phyloP scores from a whole-genome alignment of 2,797 vertebrate genomes.

The Girardinus metallicus region DNA sequence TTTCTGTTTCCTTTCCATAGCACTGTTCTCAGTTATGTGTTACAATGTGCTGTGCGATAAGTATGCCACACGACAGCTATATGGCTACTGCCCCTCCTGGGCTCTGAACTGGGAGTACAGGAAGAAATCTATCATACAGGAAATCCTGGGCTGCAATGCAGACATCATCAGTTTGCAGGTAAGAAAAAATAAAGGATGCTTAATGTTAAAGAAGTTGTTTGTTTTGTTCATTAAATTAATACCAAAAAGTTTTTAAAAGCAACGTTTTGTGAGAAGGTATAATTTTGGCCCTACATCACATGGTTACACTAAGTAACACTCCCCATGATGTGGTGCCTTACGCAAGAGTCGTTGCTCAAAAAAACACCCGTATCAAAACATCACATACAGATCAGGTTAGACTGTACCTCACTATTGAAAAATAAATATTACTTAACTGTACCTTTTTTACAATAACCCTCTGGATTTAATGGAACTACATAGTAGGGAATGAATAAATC shows the following conservation, averaged over 20 bases:
- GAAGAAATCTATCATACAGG: constrained; percentile 99
- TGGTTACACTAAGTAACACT: neutral
- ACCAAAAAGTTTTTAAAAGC: neutral
- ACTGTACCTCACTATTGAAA: neutral
- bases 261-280: neutral
- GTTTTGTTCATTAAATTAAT: neutral
- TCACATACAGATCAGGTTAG: neutral
- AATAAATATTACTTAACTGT: neutral
- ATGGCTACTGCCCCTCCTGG: constrained; percentile 98
- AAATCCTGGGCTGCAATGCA: constrained; percentile 93
- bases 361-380: neutral
- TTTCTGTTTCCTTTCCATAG: constrained; percentile 69
- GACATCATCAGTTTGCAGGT: constrained; percentile 99
- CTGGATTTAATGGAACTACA: neutral
- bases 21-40: constrained; percentile 98
- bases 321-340: neutral
- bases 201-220: neutral
- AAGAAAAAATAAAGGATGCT: constrained; percentile 42
- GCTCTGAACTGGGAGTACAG: constrained; percentile 98
- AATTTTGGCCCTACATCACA: neutral
- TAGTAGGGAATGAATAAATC: neutral
- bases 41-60: constrained; percentile 99
- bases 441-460: neutral
- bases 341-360: no score
- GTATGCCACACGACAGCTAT: constrained; percentile 96